These are phyloP conservation scores for Dromiciops gliroides DNA, from an alignment of 2,113 vertebrate genomes.

Conservation along the genomic window DNA sequence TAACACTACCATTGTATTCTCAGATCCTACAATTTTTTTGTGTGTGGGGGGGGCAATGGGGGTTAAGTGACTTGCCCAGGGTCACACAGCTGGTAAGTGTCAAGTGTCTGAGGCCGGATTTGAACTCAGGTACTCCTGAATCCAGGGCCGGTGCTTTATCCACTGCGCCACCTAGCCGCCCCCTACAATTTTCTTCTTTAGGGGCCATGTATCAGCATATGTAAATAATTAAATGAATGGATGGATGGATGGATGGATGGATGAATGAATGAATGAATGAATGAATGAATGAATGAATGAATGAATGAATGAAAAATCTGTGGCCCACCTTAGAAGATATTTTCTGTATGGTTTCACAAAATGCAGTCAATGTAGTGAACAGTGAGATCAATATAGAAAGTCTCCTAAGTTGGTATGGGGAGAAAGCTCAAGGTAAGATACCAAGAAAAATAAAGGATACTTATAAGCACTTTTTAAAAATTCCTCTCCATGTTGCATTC, in stretches of 20 bases:
- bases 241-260: background rate
- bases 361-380: background rate
- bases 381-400: background rate
- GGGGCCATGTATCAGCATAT: background rate
- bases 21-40: background rate
- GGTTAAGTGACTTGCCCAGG: no score
- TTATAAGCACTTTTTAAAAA: background rate
- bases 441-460: background rate
- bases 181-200: background rate
- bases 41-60: no score
- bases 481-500: background rate
- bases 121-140: no score
- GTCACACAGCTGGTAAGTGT: no score
- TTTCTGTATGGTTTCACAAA: constrained; percentile 5
- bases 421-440: background rate
- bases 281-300: background rate
- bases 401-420: background rate
- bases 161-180: no score
- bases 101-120: no score
- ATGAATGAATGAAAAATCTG: background rate
- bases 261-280: background rate
- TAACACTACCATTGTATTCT: no score
- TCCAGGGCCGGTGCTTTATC: no score
- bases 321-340: constrained; percentile 30
- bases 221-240: background rate